Evolutionary conservation across 2,113 vertebrate species (phyloP).

Genomic region (Plotosus lineatus): DNA sequence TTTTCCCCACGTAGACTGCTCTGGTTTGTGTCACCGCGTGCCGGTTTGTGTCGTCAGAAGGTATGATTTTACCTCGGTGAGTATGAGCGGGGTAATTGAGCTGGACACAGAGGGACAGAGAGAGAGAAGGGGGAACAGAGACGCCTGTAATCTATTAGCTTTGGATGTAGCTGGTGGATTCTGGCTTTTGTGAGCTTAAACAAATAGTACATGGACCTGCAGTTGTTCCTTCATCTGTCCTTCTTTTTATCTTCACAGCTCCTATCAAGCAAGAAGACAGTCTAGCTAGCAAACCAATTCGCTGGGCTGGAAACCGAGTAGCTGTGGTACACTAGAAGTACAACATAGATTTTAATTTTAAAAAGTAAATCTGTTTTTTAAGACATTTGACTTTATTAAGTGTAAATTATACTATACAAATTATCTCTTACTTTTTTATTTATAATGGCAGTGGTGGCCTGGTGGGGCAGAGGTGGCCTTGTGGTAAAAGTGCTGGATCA

Average conservation of each 20-base stretch:
- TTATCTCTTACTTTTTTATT: neutral
- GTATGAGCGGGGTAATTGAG: constrained; percentile 33
- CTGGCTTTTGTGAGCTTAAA: constrained; percentile 41
- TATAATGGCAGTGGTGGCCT: too few species aligned
- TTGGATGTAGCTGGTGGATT: constrained; percentile 37
- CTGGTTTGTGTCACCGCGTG: constrained; percentile 40
- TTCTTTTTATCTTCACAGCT: neutral
- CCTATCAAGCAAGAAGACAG: neutral
- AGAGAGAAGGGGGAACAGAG: constrained; percentile 12
- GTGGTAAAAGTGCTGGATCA: too few species aligned
- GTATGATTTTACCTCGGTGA: constrained; percentile 44
- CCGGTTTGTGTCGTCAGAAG: constrained; percentile 48
- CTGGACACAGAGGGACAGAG: constrained; percentile 32
- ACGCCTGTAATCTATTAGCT: constrained; percentile 49
- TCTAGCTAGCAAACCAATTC: too few species aligned
- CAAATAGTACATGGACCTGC: constrained; percentile 37
- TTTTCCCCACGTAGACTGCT: constrained; percentile 35
- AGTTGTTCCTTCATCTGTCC: constrained; percentile 29
- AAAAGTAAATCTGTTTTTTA: neutral
- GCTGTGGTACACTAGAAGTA: too few species aligned
- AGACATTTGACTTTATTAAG: neutral
- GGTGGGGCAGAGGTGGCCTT: too few species aligned
- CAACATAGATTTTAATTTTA: neutral
- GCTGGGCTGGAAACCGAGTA: neutral
- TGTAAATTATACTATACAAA: neutral